Percentiles rank a stretch among this genome's conserved stretches.
phyloP scores from a whole-genome alignment of 2,888 invertebrate genomes.

The Nemoura dubitans region DNA sequence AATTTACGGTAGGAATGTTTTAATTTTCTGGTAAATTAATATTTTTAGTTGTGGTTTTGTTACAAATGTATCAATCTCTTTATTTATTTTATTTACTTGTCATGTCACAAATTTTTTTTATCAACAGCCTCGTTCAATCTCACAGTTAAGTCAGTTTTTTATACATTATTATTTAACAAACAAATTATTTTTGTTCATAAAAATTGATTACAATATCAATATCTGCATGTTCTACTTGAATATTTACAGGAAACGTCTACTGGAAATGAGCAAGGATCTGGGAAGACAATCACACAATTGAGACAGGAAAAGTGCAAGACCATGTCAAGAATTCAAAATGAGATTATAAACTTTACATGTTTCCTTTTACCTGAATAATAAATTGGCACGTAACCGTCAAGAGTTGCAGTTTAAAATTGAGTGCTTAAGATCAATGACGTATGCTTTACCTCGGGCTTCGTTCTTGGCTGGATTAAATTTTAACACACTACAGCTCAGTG shows the following conservation, averaged over 20 bases:
- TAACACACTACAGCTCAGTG: constrained; percentile 72
- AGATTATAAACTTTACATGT: not conserved
- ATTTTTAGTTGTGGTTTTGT: not conserved
- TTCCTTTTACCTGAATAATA: not conserved
- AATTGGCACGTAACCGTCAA: not conserved
- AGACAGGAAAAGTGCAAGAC: not conserved
- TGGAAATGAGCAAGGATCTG: not conserved
- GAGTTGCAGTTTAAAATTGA: not conserved
- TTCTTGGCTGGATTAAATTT: not conserved
- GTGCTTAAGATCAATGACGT: not conserved
- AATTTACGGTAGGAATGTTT: not conserved
- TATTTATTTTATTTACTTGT: constrained; percentile 2
- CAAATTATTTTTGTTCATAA: not conserved
- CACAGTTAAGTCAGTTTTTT: not conserved
- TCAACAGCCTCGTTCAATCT: constrained; percentile 7
- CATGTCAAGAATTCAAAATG: not conserved
- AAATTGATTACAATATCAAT: not conserved
- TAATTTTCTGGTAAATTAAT: not conserved
- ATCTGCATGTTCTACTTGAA: not conserved
- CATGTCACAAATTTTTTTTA: constrained; percentile 4
- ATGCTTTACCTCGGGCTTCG: not conserved
- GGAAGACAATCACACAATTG: not conserved
- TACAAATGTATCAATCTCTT: not conserved
- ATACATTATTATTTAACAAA: not conserved
- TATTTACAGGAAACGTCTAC: not conserved